phyloP scores from a whole-genome alignment of 2,888 invertebrate genomes.

The Calliopum simillimum region DNA sequence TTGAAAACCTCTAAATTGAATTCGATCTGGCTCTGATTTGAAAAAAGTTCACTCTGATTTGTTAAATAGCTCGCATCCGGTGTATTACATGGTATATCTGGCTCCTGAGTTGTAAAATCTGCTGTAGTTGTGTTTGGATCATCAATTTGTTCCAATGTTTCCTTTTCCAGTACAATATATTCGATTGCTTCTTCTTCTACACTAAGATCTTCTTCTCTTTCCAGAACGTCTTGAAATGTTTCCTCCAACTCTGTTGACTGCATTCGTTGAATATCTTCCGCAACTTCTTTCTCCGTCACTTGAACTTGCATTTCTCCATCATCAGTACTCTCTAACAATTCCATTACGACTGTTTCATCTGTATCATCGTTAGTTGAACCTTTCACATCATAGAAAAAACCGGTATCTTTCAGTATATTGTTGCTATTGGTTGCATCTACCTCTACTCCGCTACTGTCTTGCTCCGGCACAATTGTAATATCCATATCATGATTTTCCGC shows the following conservation, averaged over 20 bases:
- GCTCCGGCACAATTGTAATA: neutral
- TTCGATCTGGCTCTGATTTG: constrained; percentile 33
- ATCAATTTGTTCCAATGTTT: neutral
- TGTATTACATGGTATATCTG: too few species aligned
- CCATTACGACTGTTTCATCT: too few species aligned
- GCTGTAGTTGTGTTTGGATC: neutral
- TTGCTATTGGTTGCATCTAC: neutral
- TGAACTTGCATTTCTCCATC: neutral
- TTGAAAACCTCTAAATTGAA: constrained; percentile 55
- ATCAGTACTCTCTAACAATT: neutral
- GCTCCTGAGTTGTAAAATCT: neutral
- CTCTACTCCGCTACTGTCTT: neutral
- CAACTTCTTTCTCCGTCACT: neutral
- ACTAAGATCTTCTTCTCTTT: neutral
- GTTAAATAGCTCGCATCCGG: neutral
- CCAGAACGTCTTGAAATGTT: neutral
- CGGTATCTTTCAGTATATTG: neutral
- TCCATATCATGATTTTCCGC: neutral
- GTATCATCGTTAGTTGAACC: too few species aligned
- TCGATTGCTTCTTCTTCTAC: too few species aligned
- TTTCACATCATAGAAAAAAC: too few species aligned
- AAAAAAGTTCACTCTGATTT: neutral
- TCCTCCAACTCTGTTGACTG: neutral
- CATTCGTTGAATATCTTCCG: neutral
- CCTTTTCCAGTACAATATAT: constrained; percentile 14